Evolutionary conservation across 2,888 invertebrate genomes (phyloP).

Genomic region (Sarcophaga carnaria): DNA sequence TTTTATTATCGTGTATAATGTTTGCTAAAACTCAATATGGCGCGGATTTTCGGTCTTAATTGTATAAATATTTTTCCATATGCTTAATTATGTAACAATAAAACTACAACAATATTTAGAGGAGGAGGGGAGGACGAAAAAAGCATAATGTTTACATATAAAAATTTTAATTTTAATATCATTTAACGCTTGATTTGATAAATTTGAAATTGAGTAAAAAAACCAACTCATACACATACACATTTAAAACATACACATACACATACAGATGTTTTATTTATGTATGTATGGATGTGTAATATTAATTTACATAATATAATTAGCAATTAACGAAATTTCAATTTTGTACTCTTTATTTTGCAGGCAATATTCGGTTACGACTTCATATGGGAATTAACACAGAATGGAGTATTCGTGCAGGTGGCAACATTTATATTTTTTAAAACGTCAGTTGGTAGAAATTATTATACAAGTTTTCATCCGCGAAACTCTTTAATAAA

Average conservation of each 20-base stretch:
- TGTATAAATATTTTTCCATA: slow-evolving; percentile 70
- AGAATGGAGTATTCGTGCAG: too few species aligned
- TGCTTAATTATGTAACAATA: slow-evolving; percentile 69
- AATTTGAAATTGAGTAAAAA: slow-evolving; percentile 24
- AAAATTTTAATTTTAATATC: slow-evolving; percentile 61
- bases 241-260: background rate
- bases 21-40: slow-evolving; percentile 54
- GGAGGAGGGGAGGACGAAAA: background rate
- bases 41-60: slow-evolving; percentile 70
- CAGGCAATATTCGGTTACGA: too few species aligned
- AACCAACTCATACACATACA: background rate
- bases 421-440: too few species aligned
- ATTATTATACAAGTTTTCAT: too few species aligned
- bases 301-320: background rate
- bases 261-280: too few species aligned
- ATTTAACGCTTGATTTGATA: slow-evolving; percentile 57
- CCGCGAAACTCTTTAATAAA: too few species aligned
- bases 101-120: background rate
- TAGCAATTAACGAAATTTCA: too few species aligned
- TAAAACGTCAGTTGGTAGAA: too few species aligned
- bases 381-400: too few species aligned
- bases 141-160: background rate
- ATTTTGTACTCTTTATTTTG: too few species aligned
- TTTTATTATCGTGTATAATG: background rate
- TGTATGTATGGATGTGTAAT: background rate